Evolutionary conservation across 2,113 vertebrate genomes (phyloP).

Genomic region (Oryzias melastigma): DNA sequence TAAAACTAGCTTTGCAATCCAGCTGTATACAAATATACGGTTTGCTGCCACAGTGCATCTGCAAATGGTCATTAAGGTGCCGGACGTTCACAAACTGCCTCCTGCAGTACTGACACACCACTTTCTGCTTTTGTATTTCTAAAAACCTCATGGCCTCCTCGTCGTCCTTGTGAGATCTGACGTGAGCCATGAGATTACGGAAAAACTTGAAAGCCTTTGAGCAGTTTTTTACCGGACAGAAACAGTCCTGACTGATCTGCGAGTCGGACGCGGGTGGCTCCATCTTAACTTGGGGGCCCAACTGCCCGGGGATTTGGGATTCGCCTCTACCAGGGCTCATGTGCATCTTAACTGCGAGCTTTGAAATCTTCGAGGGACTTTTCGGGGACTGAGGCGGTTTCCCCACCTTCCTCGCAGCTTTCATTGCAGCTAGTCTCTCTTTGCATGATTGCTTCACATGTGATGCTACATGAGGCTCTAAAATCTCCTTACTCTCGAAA

Average conservation of each 20-base stretch:
- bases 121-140: constrained; percentile 98
- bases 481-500: constrained; percentile 91
- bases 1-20: constrained; percentile 94
- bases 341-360: constrained; percentile 79
- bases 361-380: constrained; percentile 62
- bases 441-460: constrained; percentile 98
- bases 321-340: constrained; percentile 67
- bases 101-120: constrained; percentile 97
- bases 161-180: constrained; percentile 92
- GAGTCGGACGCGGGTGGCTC: constrained; percentile 83
- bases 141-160: constrained; percentile 96
- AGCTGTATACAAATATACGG: constrained; percentile 98
- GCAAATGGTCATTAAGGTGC: constrained; percentile 96
- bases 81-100: constrained; percentile 95
- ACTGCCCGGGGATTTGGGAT: constrained; percentile 77
- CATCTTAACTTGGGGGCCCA: constrained; percentile 79
- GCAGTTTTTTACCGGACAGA: constrained; percentile 93
- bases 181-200: constrained; percentile 96
- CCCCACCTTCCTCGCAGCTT: constrained; percentile 84
- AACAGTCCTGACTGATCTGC: constrained; percentile 90
- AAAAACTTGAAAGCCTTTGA: constrained; percentile 98
- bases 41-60: constrained; percentile 96
- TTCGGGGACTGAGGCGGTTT: constrained; percentile 67
- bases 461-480: constrained; percentile 96
- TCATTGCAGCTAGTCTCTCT: constrained; percentile 96